phyloP scores from a whole-genome alignment of 2,113 vertebrate species.

The Mobula birostris region DNA sequence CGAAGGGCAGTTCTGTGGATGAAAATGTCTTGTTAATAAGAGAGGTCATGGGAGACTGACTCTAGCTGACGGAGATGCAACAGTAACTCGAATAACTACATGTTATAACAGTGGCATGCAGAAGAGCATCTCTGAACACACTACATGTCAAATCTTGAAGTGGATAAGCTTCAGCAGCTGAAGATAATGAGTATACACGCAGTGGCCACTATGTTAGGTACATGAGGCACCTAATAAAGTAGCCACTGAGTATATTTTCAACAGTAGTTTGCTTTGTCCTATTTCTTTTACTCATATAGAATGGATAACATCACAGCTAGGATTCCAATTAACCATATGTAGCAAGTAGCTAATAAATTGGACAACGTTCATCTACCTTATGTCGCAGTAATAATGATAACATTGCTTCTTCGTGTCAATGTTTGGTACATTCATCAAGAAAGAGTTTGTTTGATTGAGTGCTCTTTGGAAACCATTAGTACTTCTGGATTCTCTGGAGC shows the following conservation, averaged over 20 bases:
- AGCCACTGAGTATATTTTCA: background rate
- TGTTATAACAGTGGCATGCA: too few species aligned
- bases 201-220: too few species aligned
- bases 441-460: background rate
- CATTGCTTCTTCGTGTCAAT: background rate
- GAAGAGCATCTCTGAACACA: too few species aligned
- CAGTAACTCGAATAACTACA: too few species aligned
- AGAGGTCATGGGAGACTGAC: too few species aligned
- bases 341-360: background rate
- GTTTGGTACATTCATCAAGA: background rate
- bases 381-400: background rate
- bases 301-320: background rate
- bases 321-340: background rate
- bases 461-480: conserved; percentile 3
- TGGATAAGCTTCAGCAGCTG: too few species aligned
- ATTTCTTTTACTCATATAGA: background rate
- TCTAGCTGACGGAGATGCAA: too few species aligned
- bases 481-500: background rate
- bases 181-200: too few species aligned
- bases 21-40: too few species aligned
- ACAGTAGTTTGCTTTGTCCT: background rate
- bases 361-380: background rate
- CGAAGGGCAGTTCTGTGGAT: too few species aligned
- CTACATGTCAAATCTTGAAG: too few species aligned
- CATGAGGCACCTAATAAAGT: too few species aligned